Base-by-base conservation (phyloP, 2,888 invertebrate species). In the Drepanosiphum platanoidis region DNA sequence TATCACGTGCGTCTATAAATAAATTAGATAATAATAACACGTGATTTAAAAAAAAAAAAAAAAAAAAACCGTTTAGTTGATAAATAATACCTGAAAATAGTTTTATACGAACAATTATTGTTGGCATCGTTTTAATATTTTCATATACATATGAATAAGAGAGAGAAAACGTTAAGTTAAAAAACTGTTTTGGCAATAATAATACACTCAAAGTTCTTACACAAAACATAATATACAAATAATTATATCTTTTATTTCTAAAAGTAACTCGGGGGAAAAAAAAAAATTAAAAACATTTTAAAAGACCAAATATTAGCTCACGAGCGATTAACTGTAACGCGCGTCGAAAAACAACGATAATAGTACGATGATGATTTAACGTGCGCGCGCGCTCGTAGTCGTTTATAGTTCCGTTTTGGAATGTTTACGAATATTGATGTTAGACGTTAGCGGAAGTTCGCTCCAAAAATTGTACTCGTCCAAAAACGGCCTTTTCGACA, bases 401-500 rank as follows among this genome's bases (percentile, higher is more conserved):
- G n/a, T 27, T 80, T 70, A 80, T 8, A 80, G 34, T 80, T 80
- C 80, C 8, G 18, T 52, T 70, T 36, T 80, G 15, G 27, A 70
- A 70, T 52, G 27, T 36, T 52, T 8, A 27, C 34, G 68, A 36
- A n/a, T 27, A n/a, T 34, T 66, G 32, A 66, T 15, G 30, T 32
- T 52, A 36, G 80, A 13, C 27, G 27, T 80, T 18, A 80, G 11
- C 27, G 70, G 70, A 11, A 80, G 27, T 27, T 27, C 46, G 5
- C 80, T 80, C 80, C 80, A 80, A 70, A 80, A 80, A 8, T 80
- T 36, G 27, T 70, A 80, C 27, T 80, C 80, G 11, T 70, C 80
- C 36, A 3, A 11, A 27, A 70, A 80, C 15, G 80, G 80, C 7
- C 36, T 52, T 52, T 70, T 52, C 11, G 80, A 52, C 11, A 80